A percentile compares a stretch with the other conserved stretches of the same genome.
phyloP scores from a whole-genome alignment of 2,113 vertebrate species.

The Lates calcarifer region DNA sequence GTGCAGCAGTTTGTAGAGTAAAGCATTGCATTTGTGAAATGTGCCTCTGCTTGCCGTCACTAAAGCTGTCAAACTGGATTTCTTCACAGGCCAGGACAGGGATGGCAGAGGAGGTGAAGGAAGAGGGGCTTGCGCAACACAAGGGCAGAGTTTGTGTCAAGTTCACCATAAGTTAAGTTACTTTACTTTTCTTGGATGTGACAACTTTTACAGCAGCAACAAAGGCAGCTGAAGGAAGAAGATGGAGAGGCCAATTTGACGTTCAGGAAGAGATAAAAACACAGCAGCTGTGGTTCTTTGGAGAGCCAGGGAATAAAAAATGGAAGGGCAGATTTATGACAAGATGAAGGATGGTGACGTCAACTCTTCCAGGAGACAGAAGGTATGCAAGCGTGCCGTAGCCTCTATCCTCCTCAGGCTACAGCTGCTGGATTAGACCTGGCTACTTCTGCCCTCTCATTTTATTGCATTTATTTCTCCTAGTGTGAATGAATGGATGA shows the following conservation, averaged over 20 bases:
- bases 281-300: conserved; percentile 47
- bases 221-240: conserved; percentile 11
- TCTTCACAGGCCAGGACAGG: conserved; percentile 58
- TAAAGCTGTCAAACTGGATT: conserved; percentile 80
- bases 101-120: conserved; percentile 16
- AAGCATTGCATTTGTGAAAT: conserved; percentile 41
- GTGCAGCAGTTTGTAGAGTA: conserved; percentile 51
- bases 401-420: conserved; percentile 53
- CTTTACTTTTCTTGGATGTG: conserved; percentile 33
- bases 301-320: conserved; percentile 10
- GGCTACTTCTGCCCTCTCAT: conserved; percentile 14
- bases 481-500: conserved; percentile 24
- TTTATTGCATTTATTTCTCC: conserved; percentile 27
- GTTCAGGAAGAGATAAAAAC: background rate
- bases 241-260: background rate
- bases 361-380: conserved; percentile 52
- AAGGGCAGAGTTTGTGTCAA: conserved; percentile 28
- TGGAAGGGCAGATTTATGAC: conserved; percentile 62
- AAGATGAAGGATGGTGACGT: conserved; percentile 54
- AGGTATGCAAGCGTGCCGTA: conserved; percentile 49
- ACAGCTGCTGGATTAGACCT: conserved; percentile 44
- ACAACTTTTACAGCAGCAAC: conserved; percentile 33
- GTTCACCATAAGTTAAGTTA: conserved; percentile 41
- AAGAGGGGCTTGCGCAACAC: conserved; percentile 53
- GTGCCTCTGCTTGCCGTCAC: conserved; percentile 71